These are phyloP conservation scores for Chymomyza costata DNA, from an alignment of 1,140 invertebrate species.

Conservation along the genomic window DNA sequence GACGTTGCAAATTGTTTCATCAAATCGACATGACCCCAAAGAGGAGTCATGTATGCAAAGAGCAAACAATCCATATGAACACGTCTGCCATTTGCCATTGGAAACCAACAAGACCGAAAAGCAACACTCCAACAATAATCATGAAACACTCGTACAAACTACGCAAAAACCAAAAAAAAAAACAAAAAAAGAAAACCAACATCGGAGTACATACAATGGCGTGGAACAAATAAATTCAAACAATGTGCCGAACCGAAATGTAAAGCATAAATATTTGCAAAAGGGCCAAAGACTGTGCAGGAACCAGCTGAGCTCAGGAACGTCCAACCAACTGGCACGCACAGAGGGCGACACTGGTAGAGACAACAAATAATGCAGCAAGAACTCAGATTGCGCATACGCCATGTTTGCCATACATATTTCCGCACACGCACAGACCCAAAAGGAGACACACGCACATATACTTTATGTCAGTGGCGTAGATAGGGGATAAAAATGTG, in stretches of 20 bases:
- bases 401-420: constrained; percentile 62
- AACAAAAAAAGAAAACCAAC: constrained; percentile 7
- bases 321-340: constrained; percentile 25
- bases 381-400: constrained; percentile 61
- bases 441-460: not conserved
- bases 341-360: constrained; percentile 14
- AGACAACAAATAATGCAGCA: not conserved
- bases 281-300: constrained; percentile 34
- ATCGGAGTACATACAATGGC: constrained; percentile 46
- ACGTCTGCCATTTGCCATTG: constrained; percentile 40
- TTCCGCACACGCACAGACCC: constrained; percentile 33
- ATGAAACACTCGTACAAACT: constrained; percentile 6
- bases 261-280: constrained; percentile 72
- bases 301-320: constrained; percentile 52
- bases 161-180: not conserved
- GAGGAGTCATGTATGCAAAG: constrained; percentile 1
- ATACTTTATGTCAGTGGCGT: too few relatives aligned
- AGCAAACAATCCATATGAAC: constrained; percentile 33
- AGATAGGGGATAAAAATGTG: not conserved
- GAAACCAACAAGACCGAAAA: constrained; percentile 9
- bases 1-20: constrained; percentile 53
- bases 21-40: constrained; percentile 35
- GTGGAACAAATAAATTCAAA: constrained; percentile 68
- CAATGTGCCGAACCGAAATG: constrained; percentile 69
- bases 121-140: constrained; percentile 23